phyloP scores from a whole-genome alignment of 2,797 vertebrate species.

The Gallinago solitaria region DNA sequence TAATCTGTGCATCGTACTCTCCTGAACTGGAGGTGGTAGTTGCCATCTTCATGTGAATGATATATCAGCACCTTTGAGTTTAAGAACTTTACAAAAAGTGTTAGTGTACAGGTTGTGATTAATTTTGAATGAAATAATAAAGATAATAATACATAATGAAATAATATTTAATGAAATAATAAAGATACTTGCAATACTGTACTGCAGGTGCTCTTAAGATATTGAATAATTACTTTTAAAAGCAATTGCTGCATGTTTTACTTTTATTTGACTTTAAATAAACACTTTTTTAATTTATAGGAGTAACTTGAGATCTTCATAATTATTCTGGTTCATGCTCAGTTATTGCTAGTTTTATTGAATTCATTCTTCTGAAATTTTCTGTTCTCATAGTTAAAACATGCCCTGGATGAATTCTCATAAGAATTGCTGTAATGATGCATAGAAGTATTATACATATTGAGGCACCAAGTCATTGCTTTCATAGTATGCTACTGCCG shows the following conservation, averaged over 20 bases:
- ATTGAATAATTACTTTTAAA: neutral
- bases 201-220: neutral
- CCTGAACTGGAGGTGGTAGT: neutral
- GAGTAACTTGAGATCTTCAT: neutral
- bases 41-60: neutral
- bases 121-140: neutral
- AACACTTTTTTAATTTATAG: neutral
- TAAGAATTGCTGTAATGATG: neutral
- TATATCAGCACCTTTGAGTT: neutral
- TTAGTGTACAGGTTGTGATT: neutral
- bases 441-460: neutral
- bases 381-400: neutral
- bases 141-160: neutral
- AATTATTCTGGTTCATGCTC: neutral
- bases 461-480: neutral
- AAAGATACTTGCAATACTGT: neutral
- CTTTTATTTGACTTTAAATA: neutral
- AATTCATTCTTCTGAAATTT: neutral
- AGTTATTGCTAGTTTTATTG: neutral
- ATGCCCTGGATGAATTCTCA: neutral
- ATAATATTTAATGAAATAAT: no score
- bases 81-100: neutral
- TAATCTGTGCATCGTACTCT: neutral
- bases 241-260: neutral
- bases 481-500: slow-evolving; percentile 1